Conservation (phyloP, 2,888 invertebrate genomes). For the Cylloceria caligata region DNA sequence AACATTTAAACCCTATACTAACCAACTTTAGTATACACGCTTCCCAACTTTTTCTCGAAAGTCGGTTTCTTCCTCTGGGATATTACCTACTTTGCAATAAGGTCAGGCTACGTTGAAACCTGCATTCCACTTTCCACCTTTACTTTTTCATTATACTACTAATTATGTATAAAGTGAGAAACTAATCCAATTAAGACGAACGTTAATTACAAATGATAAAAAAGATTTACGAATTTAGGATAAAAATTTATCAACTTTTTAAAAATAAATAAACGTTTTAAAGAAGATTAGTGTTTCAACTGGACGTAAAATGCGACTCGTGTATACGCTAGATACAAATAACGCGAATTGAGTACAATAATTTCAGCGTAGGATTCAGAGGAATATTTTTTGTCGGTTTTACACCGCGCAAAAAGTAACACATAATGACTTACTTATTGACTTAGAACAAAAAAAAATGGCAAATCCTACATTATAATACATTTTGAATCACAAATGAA, state of each 20-base stretch:
- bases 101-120: not conserved
- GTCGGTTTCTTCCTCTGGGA: slow-evolving; percentile 20
- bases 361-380: not conserved
- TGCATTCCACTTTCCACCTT: slow-evolving; percentile 21
- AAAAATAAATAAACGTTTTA: not conserved
- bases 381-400: too few relatives aligned
- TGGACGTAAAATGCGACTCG: not conserved
- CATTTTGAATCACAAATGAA: too few relatives aligned
- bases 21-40: not conserved
- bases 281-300: not conserved
- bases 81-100: slow-evolving; percentile 30
- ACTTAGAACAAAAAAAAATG: too few relatives aligned
- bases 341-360: not conserved
- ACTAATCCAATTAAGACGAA: not conserved
- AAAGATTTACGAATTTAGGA: not conserved
- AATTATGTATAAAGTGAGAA: not conserved
- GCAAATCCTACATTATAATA: too few relatives aligned
- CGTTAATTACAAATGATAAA: slow-evolving; percentile 5
- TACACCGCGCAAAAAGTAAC: too few relatives aligned
- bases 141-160: not conserved
- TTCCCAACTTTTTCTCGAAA: slow-evolving; percentile 27
- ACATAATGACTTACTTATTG: too few relatives aligned
- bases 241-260: not conserved
- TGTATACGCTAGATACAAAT: too few relatives aligned
- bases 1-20: not conserved